These are phyloP conservation scores for Cartodere bifasciata DNA, from an alignment of 2,888 invertebrate species.

Conservation along the genomic window DNA sequence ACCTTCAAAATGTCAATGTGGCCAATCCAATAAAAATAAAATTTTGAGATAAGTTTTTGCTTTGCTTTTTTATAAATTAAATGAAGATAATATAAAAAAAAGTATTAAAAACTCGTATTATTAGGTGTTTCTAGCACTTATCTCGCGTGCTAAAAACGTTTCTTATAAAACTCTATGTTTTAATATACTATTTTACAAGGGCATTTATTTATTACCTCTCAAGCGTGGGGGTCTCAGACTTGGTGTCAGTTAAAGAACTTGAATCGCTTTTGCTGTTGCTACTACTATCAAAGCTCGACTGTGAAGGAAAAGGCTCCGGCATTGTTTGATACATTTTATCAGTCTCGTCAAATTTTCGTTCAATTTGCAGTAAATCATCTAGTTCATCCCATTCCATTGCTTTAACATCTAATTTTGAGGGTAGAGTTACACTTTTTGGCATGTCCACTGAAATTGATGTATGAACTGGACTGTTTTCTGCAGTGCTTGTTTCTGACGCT, in stretches of 20 bases:
- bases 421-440: slow-evolving; percentile 41
- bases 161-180: too few species aligned
- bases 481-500: slow-evolving; percentile 17
- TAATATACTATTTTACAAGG: too few species aligned
- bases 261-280: slow-evolving; percentile 18
- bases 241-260: slow-evolving; percentile 15
- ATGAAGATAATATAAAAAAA: too few species aligned
- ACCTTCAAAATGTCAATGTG: too few species aligned
- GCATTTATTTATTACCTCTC: too few species aligned
- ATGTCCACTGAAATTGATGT: slow-evolving; percentile 20
- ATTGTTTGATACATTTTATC: slow-evolving; percentile 59
- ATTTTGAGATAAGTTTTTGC: too few species aligned
- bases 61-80: too few species aligned
- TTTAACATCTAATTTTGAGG: slow-evolving; percentile 53
- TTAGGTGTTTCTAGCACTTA: too few species aligned
- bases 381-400: slow-evolving; percentile 58
- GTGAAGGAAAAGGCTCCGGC: slow-evolving; percentile 49
- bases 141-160: too few species aligned
- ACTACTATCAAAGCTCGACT: slow-evolving; percentile 35
- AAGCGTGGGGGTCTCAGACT: too few species aligned
- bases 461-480: slow-evolving; percentile 18
- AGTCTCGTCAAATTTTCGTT: slow-evolving; percentile 47
- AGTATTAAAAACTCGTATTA: too few species aligned
- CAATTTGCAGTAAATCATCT: slow-evolving; percentile 56
- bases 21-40: too few species aligned